Evolutionary conservation across 2,797 vertebrate genomes (phyloP).

Genomic region (Threskiornis aethiopicus): DNA sequence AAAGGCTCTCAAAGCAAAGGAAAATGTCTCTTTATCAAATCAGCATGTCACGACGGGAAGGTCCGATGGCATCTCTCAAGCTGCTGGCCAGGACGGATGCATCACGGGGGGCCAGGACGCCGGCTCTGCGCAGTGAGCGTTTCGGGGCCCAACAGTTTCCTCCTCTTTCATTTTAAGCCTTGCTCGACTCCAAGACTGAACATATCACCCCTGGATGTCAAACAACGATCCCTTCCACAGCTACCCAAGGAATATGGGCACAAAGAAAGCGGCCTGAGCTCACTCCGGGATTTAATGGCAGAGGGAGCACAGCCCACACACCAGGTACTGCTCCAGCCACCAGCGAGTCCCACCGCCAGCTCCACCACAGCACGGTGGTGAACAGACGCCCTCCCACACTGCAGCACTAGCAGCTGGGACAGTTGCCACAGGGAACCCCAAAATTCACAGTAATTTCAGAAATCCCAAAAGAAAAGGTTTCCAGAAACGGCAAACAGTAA

Average conservation of each 20-base stretch:
- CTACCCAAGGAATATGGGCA: fast-evolving
- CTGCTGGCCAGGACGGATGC: neutral
- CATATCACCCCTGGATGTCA: neutral
- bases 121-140: fast-evolving
- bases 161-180: neutral
- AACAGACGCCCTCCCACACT: neutral
- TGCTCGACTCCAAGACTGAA: neutral
- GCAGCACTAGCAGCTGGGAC: neutral
- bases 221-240: neutral
- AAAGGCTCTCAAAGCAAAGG: neutral
- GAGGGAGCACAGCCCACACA: neutral
- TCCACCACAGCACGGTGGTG: fast-evolving
- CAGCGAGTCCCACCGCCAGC: fast-evolving
- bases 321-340: neutral
- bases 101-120: neutral
- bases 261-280: neutral
- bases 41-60: neutral
- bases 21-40: neutral
- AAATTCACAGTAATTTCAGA: neutral
- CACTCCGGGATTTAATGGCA: neutral
- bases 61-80: neutral
- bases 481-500: neutral
- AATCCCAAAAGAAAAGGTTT: neutral
- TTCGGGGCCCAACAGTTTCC: fast-evolving
- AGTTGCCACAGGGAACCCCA: neutral